phyloP scores from a whole-genome alignment of 2,113 vertebrate species.

The Paraplagusia blochii region DNA sequence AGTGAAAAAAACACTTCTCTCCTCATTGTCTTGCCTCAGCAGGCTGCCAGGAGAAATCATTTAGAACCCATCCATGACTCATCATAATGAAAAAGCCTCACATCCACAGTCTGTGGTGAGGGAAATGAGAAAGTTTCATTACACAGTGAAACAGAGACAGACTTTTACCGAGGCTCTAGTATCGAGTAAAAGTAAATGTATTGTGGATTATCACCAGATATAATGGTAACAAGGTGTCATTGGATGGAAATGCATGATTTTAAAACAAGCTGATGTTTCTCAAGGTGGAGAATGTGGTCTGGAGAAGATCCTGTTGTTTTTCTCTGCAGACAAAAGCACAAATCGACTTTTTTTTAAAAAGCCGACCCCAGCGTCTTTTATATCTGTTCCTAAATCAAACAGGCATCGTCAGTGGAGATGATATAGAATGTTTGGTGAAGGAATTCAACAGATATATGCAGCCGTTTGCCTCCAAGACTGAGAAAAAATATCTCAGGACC shows the following conservation, averaged over 20 bases:
- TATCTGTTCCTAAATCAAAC: no score
- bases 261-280: no score
- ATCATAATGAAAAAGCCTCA: slow-evolving; percentile 59
- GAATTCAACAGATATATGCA: no score
- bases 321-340: no score
- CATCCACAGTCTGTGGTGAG: slow-evolving; percentile 29
- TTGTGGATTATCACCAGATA: slow-evolving; percentile 11
- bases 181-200: slow-evolving; percentile 21
- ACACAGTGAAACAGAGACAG: slow-evolving; percentile 28
- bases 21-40: slow-evolving; percentile 50
- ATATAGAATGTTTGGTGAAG: no score
- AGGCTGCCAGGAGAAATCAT: slow-evolving; percentile 46
- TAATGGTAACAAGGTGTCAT: slow-evolving; percentile 16
- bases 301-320: no score
- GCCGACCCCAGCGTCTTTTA: no score
- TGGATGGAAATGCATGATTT: slow-evolving; percentile 13
- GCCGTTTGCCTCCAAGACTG: no score
- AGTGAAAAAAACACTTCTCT: slow-evolving; percentile 23
- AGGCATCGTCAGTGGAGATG: no score
- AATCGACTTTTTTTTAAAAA: no score
- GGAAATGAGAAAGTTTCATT: slow-evolving; percentile 43
- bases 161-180: slow-evolving; percentile 17
- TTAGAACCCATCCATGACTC: slow-evolving; percentile 56
- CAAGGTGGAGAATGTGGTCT: no score
- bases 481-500: no score